Base-by-base conservation (phyloP, 1,140 invertebrate species). In the Drosophila orena region DNA sequence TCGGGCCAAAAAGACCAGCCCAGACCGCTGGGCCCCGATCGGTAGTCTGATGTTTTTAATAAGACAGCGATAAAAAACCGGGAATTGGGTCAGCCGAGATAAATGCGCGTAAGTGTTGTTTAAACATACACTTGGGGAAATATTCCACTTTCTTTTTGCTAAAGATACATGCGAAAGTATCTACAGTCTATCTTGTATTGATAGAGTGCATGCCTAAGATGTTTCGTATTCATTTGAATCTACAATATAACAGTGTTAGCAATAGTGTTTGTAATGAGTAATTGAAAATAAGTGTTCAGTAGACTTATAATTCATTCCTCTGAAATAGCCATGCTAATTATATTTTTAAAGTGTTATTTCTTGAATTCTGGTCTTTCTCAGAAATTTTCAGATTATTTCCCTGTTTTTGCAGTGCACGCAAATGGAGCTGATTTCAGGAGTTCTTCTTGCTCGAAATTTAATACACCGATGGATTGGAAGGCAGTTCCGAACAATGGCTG, bases 71-170 rank as follows among this genome's bases (percentile, higher is more conserved):
- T 74, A 81, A 59, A 76, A 58, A 37, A 37, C 42, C 55, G 22
- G 22, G 71, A 88, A 89, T 89, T 88, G 73, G 84, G 84, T 89
- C 84, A 84, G 68, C 62, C 69, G 77, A 88, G 83, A 89, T 88
- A 89, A 88, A 83, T 83, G 60, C 73, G 60, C 30, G 59, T 85
- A 74, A 80, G 60, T 71, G 47, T 62, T 70, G 57, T 37, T 74
- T 74, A 74, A 62, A 44, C n/a, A 73, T 49, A 52, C 68, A 72
- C 44, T 65, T 0, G 1, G 14, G 47, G 7, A 64, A 30, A 34
- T 42, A 46, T 35, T 34, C 17, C 1, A 30, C 27, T 30, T 30
- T 30, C 30, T 30, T 8, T 8, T 30, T 30, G 30, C 30, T 2
- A 30, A 8, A 8, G 1, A 30, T 10, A 30, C 0, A 30, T 30